Evolutionary conservation across 2,888 invertebrate genomes (phyloP).

Genomic region (Parnassius orleans): DNA sequence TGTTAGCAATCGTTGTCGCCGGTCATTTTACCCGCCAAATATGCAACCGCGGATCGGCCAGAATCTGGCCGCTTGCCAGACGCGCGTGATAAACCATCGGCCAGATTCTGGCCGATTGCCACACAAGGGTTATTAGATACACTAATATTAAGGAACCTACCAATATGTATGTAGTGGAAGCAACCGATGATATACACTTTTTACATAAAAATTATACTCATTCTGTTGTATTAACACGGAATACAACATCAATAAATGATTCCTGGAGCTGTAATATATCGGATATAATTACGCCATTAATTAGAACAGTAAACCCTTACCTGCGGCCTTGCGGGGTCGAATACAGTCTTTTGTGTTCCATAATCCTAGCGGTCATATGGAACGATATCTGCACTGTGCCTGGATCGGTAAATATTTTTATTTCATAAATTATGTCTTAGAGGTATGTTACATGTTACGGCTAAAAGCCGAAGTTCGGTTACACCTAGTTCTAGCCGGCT

Average conservation of each 20-base stretch:
- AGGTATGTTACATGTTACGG: no score
- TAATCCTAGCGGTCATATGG: constrained; percentile 90
- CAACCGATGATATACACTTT: constrained; percentile 34
- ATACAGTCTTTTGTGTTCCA: constrained; percentile 90
- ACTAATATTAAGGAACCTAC: constrained; percentile 57
- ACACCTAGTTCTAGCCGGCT: no score
- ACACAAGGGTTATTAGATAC: no score
- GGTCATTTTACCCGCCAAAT: no score
- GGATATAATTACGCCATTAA: constrained; percentile 81
- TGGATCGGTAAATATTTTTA: constrained; percentile 56
- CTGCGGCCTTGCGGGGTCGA: constrained; percentile 91
- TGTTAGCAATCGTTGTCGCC: no score
- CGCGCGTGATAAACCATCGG: no score
- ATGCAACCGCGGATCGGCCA: no score
- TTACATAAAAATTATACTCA: constrained; percentile 25
- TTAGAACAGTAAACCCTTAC: constrained; percentile 86
- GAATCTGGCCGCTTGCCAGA: no score
- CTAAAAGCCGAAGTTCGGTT: no score
- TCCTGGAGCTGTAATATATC: constrained; percentile 69
- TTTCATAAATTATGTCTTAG: no score
- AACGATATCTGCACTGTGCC: constrained; percentile 84
- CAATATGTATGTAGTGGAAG: constrained; percentile 46
- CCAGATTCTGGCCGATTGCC: no score
- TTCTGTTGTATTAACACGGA: constrained; percentile 28
- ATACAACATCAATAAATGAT: constrained; percentile 43